Conservation (phyloP, 2,888 invertebrate genomes). For the Parnassius orleans region DNA sequence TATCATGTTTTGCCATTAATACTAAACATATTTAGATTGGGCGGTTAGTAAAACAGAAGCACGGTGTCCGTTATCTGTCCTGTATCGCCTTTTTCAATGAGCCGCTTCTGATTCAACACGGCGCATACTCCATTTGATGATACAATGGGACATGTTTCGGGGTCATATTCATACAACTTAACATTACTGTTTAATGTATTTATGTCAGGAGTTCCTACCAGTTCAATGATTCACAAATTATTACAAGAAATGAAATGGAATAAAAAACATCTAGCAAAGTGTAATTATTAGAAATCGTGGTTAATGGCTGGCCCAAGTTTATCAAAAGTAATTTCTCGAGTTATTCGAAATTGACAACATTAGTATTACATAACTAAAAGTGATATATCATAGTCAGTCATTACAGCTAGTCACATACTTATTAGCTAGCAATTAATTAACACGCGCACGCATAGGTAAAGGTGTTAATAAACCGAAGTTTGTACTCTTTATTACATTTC, state of each 20-base stretch:
- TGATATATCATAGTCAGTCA: constrained; percentile 5
- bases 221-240: constrained; percentile 49
- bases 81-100: constrained; percentile 71
- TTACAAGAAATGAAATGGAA: not conserved
- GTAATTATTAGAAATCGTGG: no score
- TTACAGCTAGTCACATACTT: constrained; percentile 5
- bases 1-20: constrained; percentile 12
- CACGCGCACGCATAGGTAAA: constrained; percentile 2
- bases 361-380: not conserved
- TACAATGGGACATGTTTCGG: constrained; percentile 69
- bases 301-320: no score
- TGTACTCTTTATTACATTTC: no score
- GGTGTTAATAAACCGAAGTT: no score
- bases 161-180: constrained; percentile 63
- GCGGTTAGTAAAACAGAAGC: constrained; percentile 35
- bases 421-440: constrained; percentile 9
- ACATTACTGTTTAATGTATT: constrained; percentile 61
- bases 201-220: constrained; percentile 59
- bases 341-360: constrained; percentile 2
- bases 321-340: no score
- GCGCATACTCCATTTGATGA: constrained; percentile 55
- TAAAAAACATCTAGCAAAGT: not conserved
- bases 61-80: constrained; percentile 66
- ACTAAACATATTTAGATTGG: constrained; percentile 33
- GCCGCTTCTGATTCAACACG: constrained; percentile 74